A percentile compares a stretch with the other conserved stretches of the same genome.
Evolutionary conservation across 2,797 vertebrate genomes (phyloP).

Genomic region (Rachycentron canadum): DNA sequence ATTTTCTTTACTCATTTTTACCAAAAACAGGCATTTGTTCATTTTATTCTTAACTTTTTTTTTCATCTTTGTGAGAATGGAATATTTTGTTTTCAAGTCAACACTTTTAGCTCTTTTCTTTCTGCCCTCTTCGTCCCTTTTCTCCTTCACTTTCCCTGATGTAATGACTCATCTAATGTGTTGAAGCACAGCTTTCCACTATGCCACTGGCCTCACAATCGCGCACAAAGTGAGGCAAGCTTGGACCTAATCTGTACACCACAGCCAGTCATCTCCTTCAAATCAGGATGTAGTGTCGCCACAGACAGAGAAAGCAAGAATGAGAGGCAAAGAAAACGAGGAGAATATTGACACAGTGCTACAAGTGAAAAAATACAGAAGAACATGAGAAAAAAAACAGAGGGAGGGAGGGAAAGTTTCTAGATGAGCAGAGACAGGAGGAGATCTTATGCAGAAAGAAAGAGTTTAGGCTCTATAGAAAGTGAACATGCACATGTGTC

Average conservation of each 20-base stretch:
- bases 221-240: constrained; percentile 24
- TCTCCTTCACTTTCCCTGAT: constrained; percentile 30
- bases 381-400: constrained; percentile 8
- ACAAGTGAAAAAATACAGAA: constrained; percentile 2
- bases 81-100: constrained; percentile 33
- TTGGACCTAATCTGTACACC: constrained; percentile 36
- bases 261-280: constrained; percentile 34
- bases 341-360: constrained; percentile 22
- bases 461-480: constrained; percentile 6
- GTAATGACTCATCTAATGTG: constrained; percentile 67
- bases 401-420: neutral
- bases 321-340: constrained; percentile 20
- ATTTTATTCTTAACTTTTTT: neutral
- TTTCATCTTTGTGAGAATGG: constrained; percentile 2
- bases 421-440: neutral
- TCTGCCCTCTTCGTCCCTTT: neutral
- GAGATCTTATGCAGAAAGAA: neutral
- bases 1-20: constrained; percentile 10
- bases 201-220: constrained; percentile 28
- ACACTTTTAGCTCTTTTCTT: constrained; percentile 3
- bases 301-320: constrained; percentile 8
- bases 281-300: constrained; percentile 1
- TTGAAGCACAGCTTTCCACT: constrained; percentile 52
- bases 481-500: constrained; percentile 17
- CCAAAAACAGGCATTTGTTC: constrained; percentile 3